Evolutionary conservation across 2,888 invertebrate species (phyloP), one percentile per base, ranked within the genome.

Genomic region (Xylophagus ater): DNA sequence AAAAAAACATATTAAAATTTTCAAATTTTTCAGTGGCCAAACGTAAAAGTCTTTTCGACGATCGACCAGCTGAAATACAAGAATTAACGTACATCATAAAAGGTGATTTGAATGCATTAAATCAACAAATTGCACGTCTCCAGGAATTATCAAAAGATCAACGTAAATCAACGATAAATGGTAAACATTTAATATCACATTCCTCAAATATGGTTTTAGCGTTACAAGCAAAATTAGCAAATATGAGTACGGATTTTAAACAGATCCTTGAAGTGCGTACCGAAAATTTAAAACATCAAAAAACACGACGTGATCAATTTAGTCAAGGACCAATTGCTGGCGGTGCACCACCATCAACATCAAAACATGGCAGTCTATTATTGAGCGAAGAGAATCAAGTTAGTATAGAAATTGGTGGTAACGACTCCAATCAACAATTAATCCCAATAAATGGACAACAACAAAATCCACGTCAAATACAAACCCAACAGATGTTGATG

Each of bases 181-280:
- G 80, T 21, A 75, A 75, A 53, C 92, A 93, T 63, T 76, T 93
- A 65, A 78, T 87, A 51, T 86, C 88, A 48, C 89, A 90, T 73
- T 88, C 89, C 40, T 89, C 86, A 32, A 92, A 87, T 59, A 89
- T 94, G 46, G 93, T 94, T 7, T 74, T 93, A 44, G 84, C 90
- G 4, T 66, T 92, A 43, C 92, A 92, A 69, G 93, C 96, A 2
- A 86, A 93, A 62, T 69, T 98, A 50, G 97, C 96, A 21, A 82
- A 81, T 46, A 96, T 98, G 87, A 96, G 96, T 32, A 92, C 87
- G 47, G 89, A 94, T 57, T 98, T 98, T 62, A 96, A 97, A 67
- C 87, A 85, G 69, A 93, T 98, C 32, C 73, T 98, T 40, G 97
- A 98, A 76, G 88, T 96, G 14, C 73, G 97, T 53, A 96, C 96